These are phyloP conservation scores for Oreamnos americanus DNA, from an alignment of 2,113 vertebrate species.

Conservation along the genomic window DNA sequence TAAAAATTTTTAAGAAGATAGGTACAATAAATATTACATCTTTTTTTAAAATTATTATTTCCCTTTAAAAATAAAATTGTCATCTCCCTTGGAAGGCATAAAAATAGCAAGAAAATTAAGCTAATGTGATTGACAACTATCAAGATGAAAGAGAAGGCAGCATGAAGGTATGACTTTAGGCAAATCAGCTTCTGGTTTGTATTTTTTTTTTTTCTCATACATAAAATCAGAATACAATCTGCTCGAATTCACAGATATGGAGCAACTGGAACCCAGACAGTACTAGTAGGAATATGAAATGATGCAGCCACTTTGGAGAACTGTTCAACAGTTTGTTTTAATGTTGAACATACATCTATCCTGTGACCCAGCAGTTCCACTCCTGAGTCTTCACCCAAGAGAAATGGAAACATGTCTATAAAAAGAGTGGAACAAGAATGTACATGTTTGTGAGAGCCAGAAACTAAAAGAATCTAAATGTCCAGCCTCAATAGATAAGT, in stretches of 20 bases:
- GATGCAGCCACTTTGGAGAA: not conserved
- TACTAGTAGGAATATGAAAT: not conserved
- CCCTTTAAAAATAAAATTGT: not conserved
- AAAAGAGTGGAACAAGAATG: not conserved
- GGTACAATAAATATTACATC: constrained; percentile 21
- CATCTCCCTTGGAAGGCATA: not conserved
- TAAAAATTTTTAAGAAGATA: not conserved
- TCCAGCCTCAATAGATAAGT: not conserved
- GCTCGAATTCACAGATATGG: not conserved
- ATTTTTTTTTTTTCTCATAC: not conserved
- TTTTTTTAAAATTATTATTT: constrained; percentile 2
- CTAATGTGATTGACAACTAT: not conserved
- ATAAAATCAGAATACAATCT: constrained; percentile 28
- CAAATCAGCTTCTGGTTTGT: not conserved
- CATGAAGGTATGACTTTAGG: not conserved
- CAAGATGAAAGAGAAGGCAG: not conserved
- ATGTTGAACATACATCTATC: not conserved
- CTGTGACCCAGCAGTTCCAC: not conserved
- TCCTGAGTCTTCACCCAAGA: not conserved
- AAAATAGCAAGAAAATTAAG: not conserved
- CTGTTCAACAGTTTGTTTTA: not conserved
- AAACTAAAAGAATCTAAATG: not conserved
- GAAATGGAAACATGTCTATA: not conserved
- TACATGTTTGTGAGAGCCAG: not conserved
- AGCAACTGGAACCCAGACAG: not conserved